A percentile compares a stretch with the other conserved stretches of the same genome.
These are phyloP conservation scores for Lasiurus borealis DNA, from an alignment of 2,113 vertebrate genomes.

Conservation along the genomic window DNA sequence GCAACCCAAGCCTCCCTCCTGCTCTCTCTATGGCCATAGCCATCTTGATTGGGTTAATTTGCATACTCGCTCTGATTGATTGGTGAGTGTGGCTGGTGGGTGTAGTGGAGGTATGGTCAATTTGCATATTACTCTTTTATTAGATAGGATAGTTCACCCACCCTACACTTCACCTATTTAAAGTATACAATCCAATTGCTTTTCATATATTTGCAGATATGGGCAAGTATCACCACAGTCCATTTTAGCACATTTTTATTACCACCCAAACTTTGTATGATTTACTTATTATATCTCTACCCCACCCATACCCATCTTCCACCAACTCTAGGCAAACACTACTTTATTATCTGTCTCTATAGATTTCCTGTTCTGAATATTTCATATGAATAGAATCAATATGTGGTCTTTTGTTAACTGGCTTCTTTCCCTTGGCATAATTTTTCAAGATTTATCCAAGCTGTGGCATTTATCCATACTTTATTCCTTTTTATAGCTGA, in stretches of 20 bases:
- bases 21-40: no score
- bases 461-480: not conserved
- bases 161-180: conserved; percentile 7
- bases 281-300: not conserved
- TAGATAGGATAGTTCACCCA: not conserved
- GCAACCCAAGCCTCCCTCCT: no score
- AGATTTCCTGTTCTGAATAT: not conserved
- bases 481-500: not conserved
- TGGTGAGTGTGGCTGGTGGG: no score
- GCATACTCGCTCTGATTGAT: no score
- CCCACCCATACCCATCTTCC: not conserved
- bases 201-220: not conserved
- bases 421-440: not conserved
- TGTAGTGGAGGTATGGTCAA: no score
- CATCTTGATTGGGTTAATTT: no score
- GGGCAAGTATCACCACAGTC: not conserved
- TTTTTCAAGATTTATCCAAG: not conserved
- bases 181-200: not conserved
- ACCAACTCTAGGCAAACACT: not conserved
- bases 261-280: not conserved
- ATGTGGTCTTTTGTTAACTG: not conserved
- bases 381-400: not conserved
- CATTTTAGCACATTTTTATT: conserved; percentile 20
- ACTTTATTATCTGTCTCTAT: not conserved
- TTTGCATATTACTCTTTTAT: no score